phyloP scores from a whole-genome alignment of 2,888 invertebrate genomes.

The Hipparchia semele region DNA sequence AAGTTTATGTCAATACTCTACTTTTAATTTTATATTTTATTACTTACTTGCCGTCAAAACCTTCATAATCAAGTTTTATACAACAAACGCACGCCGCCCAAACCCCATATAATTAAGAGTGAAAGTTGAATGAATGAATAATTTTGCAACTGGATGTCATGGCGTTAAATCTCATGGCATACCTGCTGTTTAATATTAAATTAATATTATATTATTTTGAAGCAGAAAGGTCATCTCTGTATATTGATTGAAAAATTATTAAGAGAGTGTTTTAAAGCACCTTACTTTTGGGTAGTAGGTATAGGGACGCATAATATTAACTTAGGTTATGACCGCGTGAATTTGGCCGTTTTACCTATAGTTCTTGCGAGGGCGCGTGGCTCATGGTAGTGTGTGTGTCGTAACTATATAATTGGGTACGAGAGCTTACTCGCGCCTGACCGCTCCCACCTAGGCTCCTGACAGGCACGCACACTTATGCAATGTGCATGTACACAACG shows the following conservation, averaged over 20 bases:
- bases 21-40: background rate
- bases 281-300: no score
- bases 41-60: background rate
- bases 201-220: background rate
- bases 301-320: no score
- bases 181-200: background rate
- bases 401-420: no score
- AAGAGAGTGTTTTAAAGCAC: no score
- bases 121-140: slow-evolving; percentile 38
- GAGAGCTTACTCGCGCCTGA: no score
- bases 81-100: slow-evolving; percentile 1
- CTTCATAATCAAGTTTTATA: background rate
- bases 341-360: no score
- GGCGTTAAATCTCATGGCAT: background rate
- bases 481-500: no score
- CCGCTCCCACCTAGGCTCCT: no score
- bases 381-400: no score
- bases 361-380: no score
- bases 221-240: background rate
- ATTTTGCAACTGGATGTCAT: slow-evolving; percentile 26
- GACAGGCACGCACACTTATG: no score
- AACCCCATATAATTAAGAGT: slow-evolving; percentile 36
- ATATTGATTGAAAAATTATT: background rate
- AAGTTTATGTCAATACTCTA: background rate
- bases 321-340: no score